A percentile compares a stretch with the other conserved stretches of the same genome.
Evolutionary conservation across 2,797 vertebrate species (phyloP).

Genomic region (Buceros bicornis): DNA sequence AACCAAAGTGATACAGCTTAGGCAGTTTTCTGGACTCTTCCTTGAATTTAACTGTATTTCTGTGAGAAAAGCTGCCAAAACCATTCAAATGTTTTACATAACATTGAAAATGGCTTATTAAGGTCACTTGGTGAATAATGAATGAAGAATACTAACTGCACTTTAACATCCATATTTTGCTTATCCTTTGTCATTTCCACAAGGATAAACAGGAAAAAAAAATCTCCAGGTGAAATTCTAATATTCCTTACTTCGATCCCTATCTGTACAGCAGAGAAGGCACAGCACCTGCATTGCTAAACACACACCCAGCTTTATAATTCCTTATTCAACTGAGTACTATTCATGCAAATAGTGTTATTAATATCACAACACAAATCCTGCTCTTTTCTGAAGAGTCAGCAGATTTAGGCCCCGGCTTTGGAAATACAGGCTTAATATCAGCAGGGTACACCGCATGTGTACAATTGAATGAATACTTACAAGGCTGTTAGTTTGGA

Average conservation of each 20-base stretch:
- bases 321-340: neutral
- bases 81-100: neutral
- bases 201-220: neutral
- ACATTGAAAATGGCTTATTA: neutral
- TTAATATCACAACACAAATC: neutral
- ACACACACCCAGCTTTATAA: neutral
- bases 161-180: neutral
- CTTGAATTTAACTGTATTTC: neutral
- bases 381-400: neutral
- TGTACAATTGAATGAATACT: neutral
- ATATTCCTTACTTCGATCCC: neutral
- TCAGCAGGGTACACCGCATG: neutral
- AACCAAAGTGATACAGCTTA: neutral
- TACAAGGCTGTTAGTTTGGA: neutral
- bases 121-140: neutral
- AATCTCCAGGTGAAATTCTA: neutral
- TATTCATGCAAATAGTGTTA: neutral
- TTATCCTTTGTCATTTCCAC: neutral
- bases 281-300: neutral
- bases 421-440: neutral
- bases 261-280: neutral
- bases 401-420: neutral
- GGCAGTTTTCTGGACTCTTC: neutral
- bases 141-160: neutral
- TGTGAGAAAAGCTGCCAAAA: neutral